Base-by-base conservation (phyloP, 37 sponge, comb jelly and placozoan genomes). In the Tethya wilhelma region DNA sequence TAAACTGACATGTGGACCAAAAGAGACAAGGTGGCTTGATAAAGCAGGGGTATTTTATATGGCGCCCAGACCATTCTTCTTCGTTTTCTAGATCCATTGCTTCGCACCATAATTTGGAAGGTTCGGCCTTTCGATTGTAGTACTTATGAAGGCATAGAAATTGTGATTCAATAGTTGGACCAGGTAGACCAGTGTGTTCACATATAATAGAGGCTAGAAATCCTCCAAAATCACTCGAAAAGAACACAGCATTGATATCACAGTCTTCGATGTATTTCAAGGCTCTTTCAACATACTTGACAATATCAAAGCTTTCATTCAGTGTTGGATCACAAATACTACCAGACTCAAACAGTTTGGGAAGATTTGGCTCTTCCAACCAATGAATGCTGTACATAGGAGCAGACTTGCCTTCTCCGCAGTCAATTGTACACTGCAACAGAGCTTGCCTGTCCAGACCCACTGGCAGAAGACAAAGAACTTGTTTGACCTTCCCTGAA, bases 41-140 rank as follows among this genome's bases (percentile, higher is more conserved):
- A 44, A 38, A 77, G 64, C 77, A 77, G 22, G 77, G 77, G 41
- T 77, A 77, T 14, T 40, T 40, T 9, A 62, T 49, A n/a, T n/a
- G n/a, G 25, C 44, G 53, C 53, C 14, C 14, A 19, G 53, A 49
- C 53, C 53, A 49, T 9, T 49, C 53, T 19, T 49, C 53, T 49
- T 49, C 14, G n/a, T n/a, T n/a, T 9, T 49, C 53, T 14, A 49
- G 53, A 9, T 49, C 53, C 9, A 49, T 49, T 49, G 53, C 53
- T 49, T 49, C 53, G 14, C 9, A 49, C 53, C 53, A 49, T 19
- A 49, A 14, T 19, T 49, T 49, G 9, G 53, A 49, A 19, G 53
- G 53, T 14, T 49, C 53, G 14, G 53, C 53, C 14, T 49, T 9
- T 9, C 53, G 53, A 49, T 9, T 19, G 53, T 49, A 49, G 53